A percentile compares a stretch with the other conserved stretches of the same genome.
Conservation (phyloP, 37 sponge, comb jelly and placozoan species). For the Ianthella basta region DNA sequence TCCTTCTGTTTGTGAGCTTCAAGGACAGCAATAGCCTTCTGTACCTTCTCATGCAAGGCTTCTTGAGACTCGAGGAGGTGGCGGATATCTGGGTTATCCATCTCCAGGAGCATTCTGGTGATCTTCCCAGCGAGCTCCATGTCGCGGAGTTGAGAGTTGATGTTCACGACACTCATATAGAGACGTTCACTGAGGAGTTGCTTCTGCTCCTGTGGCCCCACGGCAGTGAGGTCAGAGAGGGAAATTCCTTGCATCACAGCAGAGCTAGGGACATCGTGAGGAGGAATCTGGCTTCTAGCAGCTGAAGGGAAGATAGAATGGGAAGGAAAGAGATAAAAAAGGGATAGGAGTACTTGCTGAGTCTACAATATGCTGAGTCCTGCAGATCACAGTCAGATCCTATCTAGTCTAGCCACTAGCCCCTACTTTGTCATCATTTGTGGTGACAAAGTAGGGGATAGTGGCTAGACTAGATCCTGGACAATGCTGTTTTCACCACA, state of each 20-base stretch:
- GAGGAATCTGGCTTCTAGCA: background rate
- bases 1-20: conserved; percentile 80
- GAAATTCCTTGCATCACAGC: too few relatives aligned
- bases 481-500: too few relatives aligned
- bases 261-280: too few relatives aligned
- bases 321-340: background rate
- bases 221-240: conserved; percentile 44
- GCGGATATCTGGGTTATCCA: conserved; percentile 93
- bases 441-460: too few relatives aligned
- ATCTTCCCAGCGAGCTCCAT: conserved; percentile 92
- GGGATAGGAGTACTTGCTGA: background rate
- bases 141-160: conserved; percentile 44
- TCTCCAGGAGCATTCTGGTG: conserved; percentile 99
- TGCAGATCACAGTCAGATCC: too few relatives aligned
- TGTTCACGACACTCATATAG: conserved; percentile 70
- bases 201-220: conserved; percentile 90
- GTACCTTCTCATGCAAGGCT: conserved; percentile 87
- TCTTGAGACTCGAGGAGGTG: conserved; percentile 93
- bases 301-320: background rate
- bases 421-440: too few relatives aligned
- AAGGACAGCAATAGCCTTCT: conserved; percentile 92
- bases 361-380: too few relatives aligned
- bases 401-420: too few relatives aligned
- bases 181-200: conserved; percentile 96
- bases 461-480: too few relatives aligned